phyloP scores from a whole-genome alignment of 30 jellyfish, hydroid and myxozoan genomes.

The Aurelia sp. region DNA sequence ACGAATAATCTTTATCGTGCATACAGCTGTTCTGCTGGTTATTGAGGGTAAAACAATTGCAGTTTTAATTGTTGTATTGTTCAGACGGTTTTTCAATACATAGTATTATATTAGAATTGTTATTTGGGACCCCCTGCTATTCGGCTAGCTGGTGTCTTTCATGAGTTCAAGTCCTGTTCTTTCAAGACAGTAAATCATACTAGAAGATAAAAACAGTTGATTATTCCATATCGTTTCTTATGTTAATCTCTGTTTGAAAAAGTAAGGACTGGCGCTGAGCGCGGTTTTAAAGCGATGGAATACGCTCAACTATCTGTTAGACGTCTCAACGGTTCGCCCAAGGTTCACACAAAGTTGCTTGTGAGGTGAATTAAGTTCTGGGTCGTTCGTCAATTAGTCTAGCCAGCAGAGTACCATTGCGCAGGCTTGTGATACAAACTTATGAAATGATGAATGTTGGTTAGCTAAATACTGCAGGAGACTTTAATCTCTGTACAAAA shows the following conservation, averaged over 20 bases:
- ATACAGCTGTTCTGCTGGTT: constrained; percentile 65
- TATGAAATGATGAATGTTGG: too few species aligned
- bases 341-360: constrained; percentile 13
- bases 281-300: constrained; percentile 75
- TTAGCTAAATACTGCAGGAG: too few species aligned
- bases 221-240: constrained; percentile 70
- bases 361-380: neutral
- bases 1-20: constrained; percentile 30
- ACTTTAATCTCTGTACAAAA: too few species aligned
- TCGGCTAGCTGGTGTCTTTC: constrained; percentile 78
- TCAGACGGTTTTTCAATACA: constrained; percentile 22
- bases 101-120: constrained; percentile 49
- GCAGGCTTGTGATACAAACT: too few species aligned
- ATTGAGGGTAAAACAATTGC: constrained; percentile 59
- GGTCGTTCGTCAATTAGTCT: constrained; percentile 2
- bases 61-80: constrained; percentile 56
- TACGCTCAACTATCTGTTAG: constrained; percentile 29
- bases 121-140: constrained; percentile 68
- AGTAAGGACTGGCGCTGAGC: constrained; percentile 74
- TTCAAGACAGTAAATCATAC: constrained; percentile 57
- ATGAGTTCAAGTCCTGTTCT: constrained; percentile 71
- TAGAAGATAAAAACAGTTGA: constrained; percentile 66
- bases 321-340: constrained; percentile 21
- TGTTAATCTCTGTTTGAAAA: constrained; percentile 75
- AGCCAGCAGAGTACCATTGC: neutral